These are phyloP conservation scores for Melanaphis sacchari DNA, from an alignment of 1,140 invertebrate genomes.

Conservation along the genomic window DNA sequence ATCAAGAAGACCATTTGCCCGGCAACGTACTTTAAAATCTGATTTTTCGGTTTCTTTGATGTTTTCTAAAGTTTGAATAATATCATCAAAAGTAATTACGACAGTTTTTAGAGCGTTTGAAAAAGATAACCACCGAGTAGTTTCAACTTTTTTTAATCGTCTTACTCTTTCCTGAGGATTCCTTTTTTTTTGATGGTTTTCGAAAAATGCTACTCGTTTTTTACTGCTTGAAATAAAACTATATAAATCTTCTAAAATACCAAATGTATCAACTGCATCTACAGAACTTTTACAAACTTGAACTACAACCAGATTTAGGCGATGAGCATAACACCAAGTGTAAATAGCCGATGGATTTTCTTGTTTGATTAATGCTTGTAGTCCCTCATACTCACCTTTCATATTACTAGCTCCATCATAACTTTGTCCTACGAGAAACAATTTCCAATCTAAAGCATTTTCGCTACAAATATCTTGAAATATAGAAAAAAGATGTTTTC, in stretches of 20 bases:
- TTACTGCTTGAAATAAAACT: no score
- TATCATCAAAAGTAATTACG: not conserved
- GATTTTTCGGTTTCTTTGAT: no score
- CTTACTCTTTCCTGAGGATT: constrained; percentile 1
- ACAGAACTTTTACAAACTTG: not conserved
- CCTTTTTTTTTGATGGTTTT: not conserved
- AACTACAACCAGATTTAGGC: constrained; percentile 15
- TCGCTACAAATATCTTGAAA: not conserved
- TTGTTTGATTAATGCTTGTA: not conserved
- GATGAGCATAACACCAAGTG: not conserved
- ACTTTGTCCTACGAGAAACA: not conserved
- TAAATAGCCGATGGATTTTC: constrained; percentile 7
- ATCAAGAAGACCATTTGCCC: no score
- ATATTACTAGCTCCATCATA: constrained; percentile 1
- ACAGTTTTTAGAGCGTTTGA: not conserved
- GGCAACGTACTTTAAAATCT: no score
- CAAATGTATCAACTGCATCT: constrained; percentile 5
- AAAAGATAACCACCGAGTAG: not conserved
- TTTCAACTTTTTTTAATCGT: not conserved
- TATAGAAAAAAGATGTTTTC: not conserved
- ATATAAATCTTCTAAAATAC: not conserved
- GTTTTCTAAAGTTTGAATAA: not conserved
- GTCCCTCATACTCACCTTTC: not conserved
- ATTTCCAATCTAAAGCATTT: not conserved
- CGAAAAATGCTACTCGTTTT: no score